A percentile compares a stretch with the other conserved stretches of the same genome.
These are phyloP conservation scores for Bellardia bayeri DNA, from an alignment of 2,888 invertebrate genomes.

Conservation along the genomic window DNA sequence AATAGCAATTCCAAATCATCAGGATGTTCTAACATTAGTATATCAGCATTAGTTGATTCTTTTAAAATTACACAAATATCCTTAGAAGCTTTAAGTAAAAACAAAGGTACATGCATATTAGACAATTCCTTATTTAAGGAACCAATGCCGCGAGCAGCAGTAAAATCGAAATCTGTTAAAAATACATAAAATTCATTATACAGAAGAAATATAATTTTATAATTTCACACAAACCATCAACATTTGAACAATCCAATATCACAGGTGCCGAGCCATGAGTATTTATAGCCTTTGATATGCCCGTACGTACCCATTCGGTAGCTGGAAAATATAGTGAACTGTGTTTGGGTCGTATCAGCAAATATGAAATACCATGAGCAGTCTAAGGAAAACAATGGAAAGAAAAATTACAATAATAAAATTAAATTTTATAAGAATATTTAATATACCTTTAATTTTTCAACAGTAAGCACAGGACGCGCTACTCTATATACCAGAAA, in stretches of 20 bases:
- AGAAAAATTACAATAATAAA: neutral
- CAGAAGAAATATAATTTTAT: neutral
- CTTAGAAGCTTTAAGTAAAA: constrained; percentile 85
- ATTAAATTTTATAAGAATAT: neutral
- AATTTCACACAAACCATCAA: constrained; percentile 86
- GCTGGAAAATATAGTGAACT: constrained; percentile 92
- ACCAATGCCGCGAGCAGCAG: constrained; percentile 93
- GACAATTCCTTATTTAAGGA: constrained; percentile 90
- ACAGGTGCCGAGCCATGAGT: constrained; percentile 90
- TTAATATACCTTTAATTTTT: constrained; percentile 87
- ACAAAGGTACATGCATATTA: constrained; percentile 89
- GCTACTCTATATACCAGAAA: constrained; percentile 93
- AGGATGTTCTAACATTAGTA: constrained; percentile 79
- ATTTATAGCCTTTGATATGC: constrained; percentile 90
- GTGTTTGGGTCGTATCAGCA: constrained; percentile 91
- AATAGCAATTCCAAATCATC: constrained; percentile 81
- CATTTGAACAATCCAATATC: constrained; percentile 92
- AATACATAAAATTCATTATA: neutral
- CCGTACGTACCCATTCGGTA: constrained; percentile 91
- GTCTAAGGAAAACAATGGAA: constrained; percentile 85
- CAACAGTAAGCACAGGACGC: constrained; percentile 90
- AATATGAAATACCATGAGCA: constrained; percentile 88
- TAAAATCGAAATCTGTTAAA: constrained; percentile 90
- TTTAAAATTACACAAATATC: constrained; percentile 81
- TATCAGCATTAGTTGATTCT: constrained; percentile 81